These are phyloP conservation scores for Melanotaenia pygmaea DNA, from an alignment of 2,797 vertebrate genomes.

Conservation along the genomic window DNA sequence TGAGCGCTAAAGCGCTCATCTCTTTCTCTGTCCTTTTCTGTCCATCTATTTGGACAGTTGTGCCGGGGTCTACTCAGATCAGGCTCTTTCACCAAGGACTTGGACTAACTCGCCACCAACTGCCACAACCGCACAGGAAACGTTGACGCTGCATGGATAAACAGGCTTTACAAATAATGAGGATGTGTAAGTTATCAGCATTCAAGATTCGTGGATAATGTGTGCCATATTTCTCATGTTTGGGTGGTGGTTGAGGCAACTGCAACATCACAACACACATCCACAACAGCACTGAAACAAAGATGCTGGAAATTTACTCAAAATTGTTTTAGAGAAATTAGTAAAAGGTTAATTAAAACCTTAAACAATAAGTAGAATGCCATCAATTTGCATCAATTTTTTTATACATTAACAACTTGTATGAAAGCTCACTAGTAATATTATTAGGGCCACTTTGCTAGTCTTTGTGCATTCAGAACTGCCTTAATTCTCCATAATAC, in stretches of 20 bases:
- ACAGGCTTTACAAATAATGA: conserved; percentile 41
- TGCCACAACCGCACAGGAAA: conserved; percentile 65
- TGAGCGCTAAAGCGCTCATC: conserved; percentile 39
- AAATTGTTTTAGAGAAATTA: neutral
- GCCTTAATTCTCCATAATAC: too few species aligned
- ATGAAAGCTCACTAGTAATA: too few species aligned
- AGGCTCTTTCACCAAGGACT: conserved; percentile 41
- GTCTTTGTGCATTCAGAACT: too few species aligned
- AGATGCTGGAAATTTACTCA: neutral
- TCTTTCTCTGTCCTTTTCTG: conserved; percentile 22
- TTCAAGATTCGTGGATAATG: conserved; percentile 14
- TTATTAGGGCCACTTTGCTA: too few species aligned
- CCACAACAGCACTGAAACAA: conserved; percentile 3
- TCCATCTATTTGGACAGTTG: conserved; percentile 50
- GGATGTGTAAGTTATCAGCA: conserved; percentile 25
- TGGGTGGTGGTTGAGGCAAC: conserved; percentile 3
- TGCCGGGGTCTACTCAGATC: conserved; percentile 44
- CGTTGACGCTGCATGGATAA: conserved; percentile 35
- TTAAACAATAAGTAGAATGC: neutral
- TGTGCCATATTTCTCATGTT: conserved; percentile 11
- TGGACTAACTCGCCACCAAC: conserved; percentile 59
- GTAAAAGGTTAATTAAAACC: neutral
- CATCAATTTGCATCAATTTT: too few species aligned
- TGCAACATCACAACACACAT: conserved; percentile 1
- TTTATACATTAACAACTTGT: too few species aligned